Evolutionary conservation across 1,140 invertebrate species (phyloP), one percentile per base, ranked within the genome.

Genomic region (Lamellibrachia luymesi): DNA sequence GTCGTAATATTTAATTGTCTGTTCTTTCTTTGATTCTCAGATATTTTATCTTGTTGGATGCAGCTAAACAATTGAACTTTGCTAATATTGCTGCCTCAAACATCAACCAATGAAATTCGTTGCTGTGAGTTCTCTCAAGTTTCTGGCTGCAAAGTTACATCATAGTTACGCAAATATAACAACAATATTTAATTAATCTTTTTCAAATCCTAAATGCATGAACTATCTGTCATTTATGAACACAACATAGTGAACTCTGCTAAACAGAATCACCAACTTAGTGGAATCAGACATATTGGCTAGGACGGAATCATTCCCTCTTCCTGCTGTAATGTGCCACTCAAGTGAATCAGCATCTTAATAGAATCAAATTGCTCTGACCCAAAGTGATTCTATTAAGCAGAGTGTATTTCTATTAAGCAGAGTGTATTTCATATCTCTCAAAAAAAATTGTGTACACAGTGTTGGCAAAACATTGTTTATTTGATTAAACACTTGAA

Each of bases 41-140:
- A 17, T 51, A 92, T 92, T 38, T 27, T 10, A 7, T 51, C 17
- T 17, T 92, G 92, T 38, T 92, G n/a, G 92, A 17, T 93, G 52
- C 25, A 80, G 13, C 64, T 80, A 22, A 80, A 80, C 64, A 10
- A 38, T 22, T 17, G 64, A 80, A 80, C 64, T 80, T 17, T 80
- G 64, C 13, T 22, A 10, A 6, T 80, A 22, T 80, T 6, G 64
- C 64, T 80, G 64, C 13, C 64, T 10, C 64, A 38, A 38, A 80
- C 17, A 22, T 80, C 64, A 80, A 80, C 64, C 25, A 80, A 80
- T 80, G 13, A 80, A 8, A 80, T 80, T 80, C 17, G 38, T 80
- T 22, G 25, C 13, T 22, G 64, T 80, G 38, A 38, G 38, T 38
- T 38, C 38, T 80, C 64, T 17, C 64, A 10, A 80, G 4, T 80